Base-by-base conservation (phyloP, 1,140 invertebrate species). In the Hyles euphorbiae region DNA sequence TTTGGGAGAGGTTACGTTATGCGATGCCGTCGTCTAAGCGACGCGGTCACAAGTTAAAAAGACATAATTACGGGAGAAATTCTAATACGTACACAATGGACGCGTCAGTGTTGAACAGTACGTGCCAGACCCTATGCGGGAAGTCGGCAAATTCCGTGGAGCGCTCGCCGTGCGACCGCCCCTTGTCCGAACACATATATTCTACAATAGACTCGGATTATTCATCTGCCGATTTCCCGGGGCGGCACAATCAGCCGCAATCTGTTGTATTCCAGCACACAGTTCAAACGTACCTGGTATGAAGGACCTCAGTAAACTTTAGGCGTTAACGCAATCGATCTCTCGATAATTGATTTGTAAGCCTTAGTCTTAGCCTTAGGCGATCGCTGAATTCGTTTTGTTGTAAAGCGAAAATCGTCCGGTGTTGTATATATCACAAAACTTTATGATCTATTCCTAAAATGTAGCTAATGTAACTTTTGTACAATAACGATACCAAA, bases 1-100 rank as follows among this genome's bases (percentile, higher is more conserved):
- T 98, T 81, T 98, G 96, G 96, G 96, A 97, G 76, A 94, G 96
- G 76, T 90, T 98, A 70, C 91, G 94, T 58, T 98, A 96, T 85
- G 94, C 95, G 4, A 93, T 98, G 92, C 96, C 96, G 48, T 90
- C 91, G 48, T 91, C 91, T 60, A 92, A 92, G 65, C 89, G 76
- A 80, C 90, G 88, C 59, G 86, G 92, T 66, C 90, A 91, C 58
- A 92, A 93, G 81, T 91, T 92, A 67, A 92, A 93, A 72, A 89
- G 90, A 59, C 81, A 91, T 58, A 89, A 92, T 70, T 90, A 92
- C 60, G 89, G 91, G 47, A 90, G 92, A 58, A 90, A 91, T 73
- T 90, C 90, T 48, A 90, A 91, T 74, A 91, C 91, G 62, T 91
- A 91, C 61, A 90, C 90, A 51, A 89, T 91, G 75, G 90, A 90